Percentiles rank a stretch among this genome's conserved stretches.
These are phyloP conservation scores for Coracopsis vasa DNA, from an alignment of 2,113 vertebrate genomes.

Conservation along the genomic window DNA sequence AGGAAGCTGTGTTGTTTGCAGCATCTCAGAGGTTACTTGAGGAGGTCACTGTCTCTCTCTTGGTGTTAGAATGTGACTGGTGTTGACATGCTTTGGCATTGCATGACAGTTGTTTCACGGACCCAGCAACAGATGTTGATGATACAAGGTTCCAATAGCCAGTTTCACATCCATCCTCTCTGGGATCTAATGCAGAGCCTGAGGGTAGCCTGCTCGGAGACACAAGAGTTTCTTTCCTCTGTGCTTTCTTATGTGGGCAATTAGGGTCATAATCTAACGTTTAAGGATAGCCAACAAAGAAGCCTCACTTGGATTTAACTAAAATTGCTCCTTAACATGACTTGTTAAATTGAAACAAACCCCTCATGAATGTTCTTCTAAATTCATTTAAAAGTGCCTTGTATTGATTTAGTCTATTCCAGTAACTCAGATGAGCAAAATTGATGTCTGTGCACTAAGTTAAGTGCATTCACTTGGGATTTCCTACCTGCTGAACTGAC, in stretches of 20 bases:
- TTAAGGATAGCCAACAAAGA: not conserved
- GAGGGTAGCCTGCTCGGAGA: not conserved
- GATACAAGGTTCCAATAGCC: rapidly evolving
- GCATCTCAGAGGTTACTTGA: not conserved
- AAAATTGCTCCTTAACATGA: not conserved
- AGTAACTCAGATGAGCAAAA: constrained; percentile 33
- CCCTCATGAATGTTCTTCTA: not conserved
- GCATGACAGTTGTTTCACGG: not conserved
- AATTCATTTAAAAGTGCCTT: constrained; percentile 32
- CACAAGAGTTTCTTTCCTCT: not conserved
- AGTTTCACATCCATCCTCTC: not conserved
- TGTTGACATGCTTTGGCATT: not conserved
- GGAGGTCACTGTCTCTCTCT: not conserved
- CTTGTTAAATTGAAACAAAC: constrained; percentile 37
- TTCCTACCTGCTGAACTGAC: not conserved
- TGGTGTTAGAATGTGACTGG: not conserved
- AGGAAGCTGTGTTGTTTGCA: not conserved
- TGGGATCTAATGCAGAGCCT: not conserved
- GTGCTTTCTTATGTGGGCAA: not conserved
- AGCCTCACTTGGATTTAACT: not conserved
- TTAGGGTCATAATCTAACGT: not conserved
- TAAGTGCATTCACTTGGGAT: not conserved
- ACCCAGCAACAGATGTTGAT: not conserved
- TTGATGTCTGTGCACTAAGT: constrained; percentile 15
- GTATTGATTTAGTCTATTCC: constrained; percentile 48